phyloP scores from a whole-genome alignment of 2,888 invertebrate species.

The Dromius quadrimaculatus region DNA sequence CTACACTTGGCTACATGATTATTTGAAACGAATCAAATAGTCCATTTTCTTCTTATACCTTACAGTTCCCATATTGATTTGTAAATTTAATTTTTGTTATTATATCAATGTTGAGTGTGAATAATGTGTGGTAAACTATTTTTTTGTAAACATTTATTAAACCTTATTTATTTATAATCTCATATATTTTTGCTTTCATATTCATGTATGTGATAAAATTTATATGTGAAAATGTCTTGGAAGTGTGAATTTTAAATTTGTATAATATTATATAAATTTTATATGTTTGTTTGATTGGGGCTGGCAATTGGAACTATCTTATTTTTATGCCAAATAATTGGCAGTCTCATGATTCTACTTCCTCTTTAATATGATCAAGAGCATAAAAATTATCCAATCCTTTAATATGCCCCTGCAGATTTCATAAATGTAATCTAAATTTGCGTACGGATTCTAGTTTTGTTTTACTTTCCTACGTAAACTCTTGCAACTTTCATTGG shows the following conservation, averaged over 20 bases:
- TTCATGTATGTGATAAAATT: slow-evolving; percentile 46
- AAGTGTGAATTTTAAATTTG: slow-evolving; percentile 47
- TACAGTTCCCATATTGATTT: slow-evolving; percentile 23
- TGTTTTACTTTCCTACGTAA: too few species aligned
- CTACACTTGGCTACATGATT: slow-evolving; percentile 64
- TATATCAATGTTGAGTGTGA: slow-evolving; percentile 28
- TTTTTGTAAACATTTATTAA: slow-evolving; percentile 21
- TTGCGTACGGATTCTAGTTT: too few species aligned
- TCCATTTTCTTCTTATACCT: slow-evolving; percentile 46
- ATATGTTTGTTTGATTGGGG: too few species aligned
- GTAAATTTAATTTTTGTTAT: slow-evolving; percentile 12
- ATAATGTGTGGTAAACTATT: slow-evolving; percentile 39
- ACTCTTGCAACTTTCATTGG: too few species aligned
- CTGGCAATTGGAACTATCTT: too few species aligned
- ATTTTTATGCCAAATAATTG: too few species aligned
- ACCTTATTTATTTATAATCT: slow-evolving; percentile 44
- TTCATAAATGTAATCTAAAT: too few species aligned
- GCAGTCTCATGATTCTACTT: too few species aligned
- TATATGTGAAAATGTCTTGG: slow-evolving; percentile 50
- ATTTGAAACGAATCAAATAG: slow-evolving; percentile 53
- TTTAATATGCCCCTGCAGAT: too few species aligned
- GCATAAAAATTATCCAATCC: too few species aligned
- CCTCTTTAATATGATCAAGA: too few species aligned
- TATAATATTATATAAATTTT: slow-evolving; percentile 42
- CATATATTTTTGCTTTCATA: slow-evolving; percentile 45